phyloP scores from a whole-genome alignment of 2,797 vertebrate species.

The Sternarchorhynchus goeldii region DNA sequence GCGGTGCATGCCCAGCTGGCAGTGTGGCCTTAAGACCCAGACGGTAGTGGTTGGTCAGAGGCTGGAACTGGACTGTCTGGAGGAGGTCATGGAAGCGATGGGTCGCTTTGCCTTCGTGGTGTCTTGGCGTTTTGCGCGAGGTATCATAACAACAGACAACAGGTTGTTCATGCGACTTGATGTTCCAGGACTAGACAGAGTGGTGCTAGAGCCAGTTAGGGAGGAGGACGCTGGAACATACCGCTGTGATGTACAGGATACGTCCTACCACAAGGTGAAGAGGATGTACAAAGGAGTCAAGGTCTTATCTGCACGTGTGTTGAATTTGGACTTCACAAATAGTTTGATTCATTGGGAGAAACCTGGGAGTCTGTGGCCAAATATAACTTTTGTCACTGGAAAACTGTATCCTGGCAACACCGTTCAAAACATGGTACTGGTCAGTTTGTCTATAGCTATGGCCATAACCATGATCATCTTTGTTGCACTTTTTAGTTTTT shows the following conservation, averaged over 20 bases:
- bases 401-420: conserved; percentile 9
- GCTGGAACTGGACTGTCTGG: conserved; percentile 79
- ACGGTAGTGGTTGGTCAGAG: conserved; percentile 64
- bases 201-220: conserved; percentile 66
- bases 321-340: conserved; percentile 76
- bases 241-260: conserved; percentile 79
- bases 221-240: conserved; percentile 88
- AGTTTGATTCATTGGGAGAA: conserved; percentile 64
- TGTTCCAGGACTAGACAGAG: conserved; percentile 58
- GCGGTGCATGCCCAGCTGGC: conserved; percentile 73
- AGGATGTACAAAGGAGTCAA: conserved; percentile 82
- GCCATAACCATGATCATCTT: conserved; percentile 28
- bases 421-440: conserved; percentile 44
- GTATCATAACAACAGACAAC: conserved; percentile 81
- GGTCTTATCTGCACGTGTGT: conserved; percentile 68
- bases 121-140: conserved; percentile 78
- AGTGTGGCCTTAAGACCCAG: conserved; percentile 82
- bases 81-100: conserved; percentile 55
- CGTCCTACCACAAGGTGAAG: conserved; percentile 71
- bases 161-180: conserved; percentile 71
- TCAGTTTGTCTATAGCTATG: conserved; percentile 36
- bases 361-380: conserved; percentile 10
- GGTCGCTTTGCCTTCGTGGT: conserved; percentile 70
- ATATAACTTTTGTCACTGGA: conserved; percentile 28
- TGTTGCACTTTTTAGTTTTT: conserved; percentile 24